A percentile compares a stretch with the other conserved stretches of the same genome.
Evolutionary conservation across 37 sponge, comb jelly and placozoan species (phyloP).

Genomic region (Mnemiopsis leidyi): DNA sequence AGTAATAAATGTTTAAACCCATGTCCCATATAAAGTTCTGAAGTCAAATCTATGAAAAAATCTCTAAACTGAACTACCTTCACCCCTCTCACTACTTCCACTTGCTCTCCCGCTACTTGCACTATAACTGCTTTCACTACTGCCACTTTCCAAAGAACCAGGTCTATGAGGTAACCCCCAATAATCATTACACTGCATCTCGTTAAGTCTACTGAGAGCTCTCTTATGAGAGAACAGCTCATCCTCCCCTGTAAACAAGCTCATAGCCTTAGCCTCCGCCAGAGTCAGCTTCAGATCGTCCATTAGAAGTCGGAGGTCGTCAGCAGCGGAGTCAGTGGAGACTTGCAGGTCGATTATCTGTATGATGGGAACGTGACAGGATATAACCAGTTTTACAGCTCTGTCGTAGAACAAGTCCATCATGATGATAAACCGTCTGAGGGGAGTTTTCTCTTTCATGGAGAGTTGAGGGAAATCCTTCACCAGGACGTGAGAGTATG

Average conservation of each 20-base stretch:
- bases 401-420: slow-evolving; percentile 83
- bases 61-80: too few relatives aligned
- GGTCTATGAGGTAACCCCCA: slow-evolving; percentile 68
- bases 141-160: background rate
- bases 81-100: too few relatives aligned
- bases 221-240: slow-evolving; percentile 83
- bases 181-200: slow-evolving; percentile 84
- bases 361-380: slow-evolving; percentile 11
- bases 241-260: slow-evolving; percentile 91
- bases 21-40: background rate
- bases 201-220: slow-evolving; percentile 76
- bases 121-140: too few relatives aligned
- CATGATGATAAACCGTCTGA: slow-evolving; percentile 81
- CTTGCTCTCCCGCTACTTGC: too few relatives aligned
- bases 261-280: slow-evolving; percentile 67
- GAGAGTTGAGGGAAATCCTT: slow-evolving; percentile 76
- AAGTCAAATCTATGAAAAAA: too few relatives aligned
- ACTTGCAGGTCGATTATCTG: slow-evolving; percentile 21
- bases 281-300: slow-evolving; percentile 39
- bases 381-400: slow-evolving; percentile 68
- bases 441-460: slow-evolving; percentile 68
- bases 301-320: slow-evolving; percentile 17
- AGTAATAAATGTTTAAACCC: background rate
- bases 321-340: background rate
- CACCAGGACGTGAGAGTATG: slow-evolving; percentile 69